phyloP scores from a whole-genome alignment of 2,113 vertebrate species.

The Amazona guildingii region DNA sequence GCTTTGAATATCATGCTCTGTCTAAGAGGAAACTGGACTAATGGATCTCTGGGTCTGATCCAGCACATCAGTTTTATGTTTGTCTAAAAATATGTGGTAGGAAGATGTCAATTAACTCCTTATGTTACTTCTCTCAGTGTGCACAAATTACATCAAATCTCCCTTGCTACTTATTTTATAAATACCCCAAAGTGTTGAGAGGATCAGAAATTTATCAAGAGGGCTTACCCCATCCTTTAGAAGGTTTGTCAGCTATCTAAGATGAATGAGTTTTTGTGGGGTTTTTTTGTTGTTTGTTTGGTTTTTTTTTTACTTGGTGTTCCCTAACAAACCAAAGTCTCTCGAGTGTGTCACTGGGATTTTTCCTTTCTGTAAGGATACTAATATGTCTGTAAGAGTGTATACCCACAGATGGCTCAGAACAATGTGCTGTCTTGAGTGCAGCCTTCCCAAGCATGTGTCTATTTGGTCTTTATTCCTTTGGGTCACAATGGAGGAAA shows the following conservation, averaged over 20 bases:
- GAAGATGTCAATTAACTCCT: conserved; percentile 30
- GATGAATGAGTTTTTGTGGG: background rate
- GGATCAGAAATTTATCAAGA: background rate
- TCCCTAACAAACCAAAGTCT: background rate
- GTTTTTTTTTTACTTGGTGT: background rate
- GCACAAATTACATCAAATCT: background rate
- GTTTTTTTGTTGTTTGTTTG: too few species aligned
- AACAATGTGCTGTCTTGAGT: background rate
- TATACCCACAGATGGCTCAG: fast-evolving
- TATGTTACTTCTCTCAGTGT: background rate
- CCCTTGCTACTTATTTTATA: background rate
- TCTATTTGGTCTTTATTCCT: background rate
- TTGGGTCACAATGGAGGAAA: background rate
- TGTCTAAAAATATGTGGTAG: conserved; percentile 28
- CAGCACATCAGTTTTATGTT: background rate
- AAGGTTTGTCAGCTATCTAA: background rate
- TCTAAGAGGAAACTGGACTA: conserved; percentile 25
- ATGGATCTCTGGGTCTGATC: conserved; percentile 40
- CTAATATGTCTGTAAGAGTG: background rate
- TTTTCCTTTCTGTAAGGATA: background rate
- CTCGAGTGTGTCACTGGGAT: background rate
- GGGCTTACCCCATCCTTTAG: background rate
- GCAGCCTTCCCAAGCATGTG: background rate
- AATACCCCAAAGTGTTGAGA: background rate
- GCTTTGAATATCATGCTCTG: background rate